These are phyloP conservation scores for Indicator indicator DNA, from an alignment of 2,113 vertebrate species.

Conservation along the genomic window DNA sequence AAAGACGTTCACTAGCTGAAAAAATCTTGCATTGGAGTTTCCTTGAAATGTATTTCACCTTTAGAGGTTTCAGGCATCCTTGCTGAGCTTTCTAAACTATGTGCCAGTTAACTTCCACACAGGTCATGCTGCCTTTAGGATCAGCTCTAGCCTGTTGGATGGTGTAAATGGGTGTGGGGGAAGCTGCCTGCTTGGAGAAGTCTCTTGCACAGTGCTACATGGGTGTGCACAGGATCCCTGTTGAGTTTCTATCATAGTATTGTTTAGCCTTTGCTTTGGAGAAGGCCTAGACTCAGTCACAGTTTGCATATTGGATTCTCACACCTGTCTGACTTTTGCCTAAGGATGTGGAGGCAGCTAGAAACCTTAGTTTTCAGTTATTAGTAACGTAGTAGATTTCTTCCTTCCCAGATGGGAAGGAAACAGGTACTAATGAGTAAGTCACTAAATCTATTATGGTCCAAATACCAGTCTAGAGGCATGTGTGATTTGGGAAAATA, in stretches of 20 bases:
- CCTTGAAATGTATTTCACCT: background rate
- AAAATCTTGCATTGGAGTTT: background rate
- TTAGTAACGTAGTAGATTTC: background rate
- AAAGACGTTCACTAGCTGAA: background rate
- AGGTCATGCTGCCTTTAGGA: background rate
- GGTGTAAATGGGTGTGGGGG: background rate
- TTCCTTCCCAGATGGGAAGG: background rate
- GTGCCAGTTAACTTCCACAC: background rate
- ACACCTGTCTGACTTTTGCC: background rate
- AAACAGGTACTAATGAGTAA: background rate
- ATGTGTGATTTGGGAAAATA: background rate
- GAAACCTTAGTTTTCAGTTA: background rate
- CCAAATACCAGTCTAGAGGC: background rate
- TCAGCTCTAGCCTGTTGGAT: background rate
- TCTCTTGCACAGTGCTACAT: rapidly evolving
- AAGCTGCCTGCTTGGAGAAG: background rate
- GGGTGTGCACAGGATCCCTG: background rate
- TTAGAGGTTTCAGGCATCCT: background rate
- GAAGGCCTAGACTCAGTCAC: background rate
- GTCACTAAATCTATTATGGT: background rate
- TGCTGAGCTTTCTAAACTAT: background rate
- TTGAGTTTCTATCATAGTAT: background rate
- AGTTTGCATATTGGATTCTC: background rate
- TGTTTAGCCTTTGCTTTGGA: background rate
- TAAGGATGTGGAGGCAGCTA: background rate